Base-by-base conservation (phyloP, 2,797 vertebrate genomes). In the Rhadinocentrus ornatus region DNA sequence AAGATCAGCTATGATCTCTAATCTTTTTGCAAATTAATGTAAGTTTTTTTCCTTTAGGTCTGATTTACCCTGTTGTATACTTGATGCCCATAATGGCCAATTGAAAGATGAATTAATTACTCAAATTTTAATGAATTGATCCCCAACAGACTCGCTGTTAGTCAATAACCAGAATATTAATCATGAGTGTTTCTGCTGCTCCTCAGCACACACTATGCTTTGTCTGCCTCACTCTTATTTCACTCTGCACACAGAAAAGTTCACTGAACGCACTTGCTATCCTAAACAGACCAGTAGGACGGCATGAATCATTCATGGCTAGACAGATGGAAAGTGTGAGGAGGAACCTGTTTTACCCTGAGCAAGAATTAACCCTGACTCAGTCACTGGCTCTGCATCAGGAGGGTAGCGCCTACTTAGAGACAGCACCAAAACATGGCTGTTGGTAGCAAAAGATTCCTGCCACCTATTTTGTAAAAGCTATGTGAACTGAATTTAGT, bases 311-410 rank as follows among this genome's bases (percentile, higher is more conserved):
- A 92, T 88, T 90, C 81, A 72, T 86, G 85, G 86, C 73, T 71
- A 78, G 83, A 70, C 75, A 46, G 64, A 81, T 73, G 91, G 91
- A 94, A 91, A 93, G 66, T 80, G 73, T 91, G 92, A 90, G 77
- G 75, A 71, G 55, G 82, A 86, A 77, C 72, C 74, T 48, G 62
- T 61, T 77, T 66, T 13, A 65, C 81, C 75, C 79, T 2, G 27
- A 76, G 84, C 71, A 15, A 71, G 63, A 71, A 75, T 7, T 18
- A 70, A 78, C 84, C 64, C 66, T 78, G 85, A 90, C 70, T 88
- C 88, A 89, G 62, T 71, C n/a, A 1, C 68, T 90, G 88, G 76
- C 75, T 61, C 31, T 18, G 68, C 0, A 16, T 67, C 83, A 84
- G 75, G 73, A 80, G 74, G 71, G 44, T 24, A 80, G 80, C 65